A percentile compares a stretch with the other conserved stretches of the same genome.
Evolutionary conservation across 1,140 invertebrate genomes (phyloP).

Genomic region (Diabrotica virgifera): DNA sequence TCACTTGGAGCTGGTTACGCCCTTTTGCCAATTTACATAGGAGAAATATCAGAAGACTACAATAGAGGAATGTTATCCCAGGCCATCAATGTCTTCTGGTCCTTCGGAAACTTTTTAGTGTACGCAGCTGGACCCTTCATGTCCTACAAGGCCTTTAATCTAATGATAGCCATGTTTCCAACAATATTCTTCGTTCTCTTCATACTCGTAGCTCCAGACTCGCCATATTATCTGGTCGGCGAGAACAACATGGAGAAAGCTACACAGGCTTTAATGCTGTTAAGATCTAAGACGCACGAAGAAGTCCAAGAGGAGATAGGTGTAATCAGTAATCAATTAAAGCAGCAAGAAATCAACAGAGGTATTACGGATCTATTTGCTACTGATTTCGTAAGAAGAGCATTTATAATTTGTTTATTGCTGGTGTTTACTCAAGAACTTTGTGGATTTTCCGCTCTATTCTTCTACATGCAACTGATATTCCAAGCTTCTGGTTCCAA

Average conservation of each 20-base stretch:
- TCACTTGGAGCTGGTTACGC: conserved; percentile 49
- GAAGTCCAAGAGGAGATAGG: conserved; percentile 59
- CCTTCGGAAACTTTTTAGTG: conserved; percentile 35
- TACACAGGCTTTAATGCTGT: conserved; percentile 56
- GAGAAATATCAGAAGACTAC: conserved; percentile 49
- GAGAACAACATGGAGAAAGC: conserved; percentile 61
- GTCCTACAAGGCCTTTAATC: conserved; percentile 53
- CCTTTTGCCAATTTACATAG: conserved; percentile 52
- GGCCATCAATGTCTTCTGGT: conserved; percentile 24
- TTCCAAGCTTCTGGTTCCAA: conserved; percentile 61
- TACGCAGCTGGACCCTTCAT: conserved; percentile 60
- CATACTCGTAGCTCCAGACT: conserved; percentile 60
- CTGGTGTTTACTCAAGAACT: conserved; percentile 85
- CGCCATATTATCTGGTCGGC: conserved; percentile 65
- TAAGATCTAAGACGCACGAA: conserved; percentile 54
- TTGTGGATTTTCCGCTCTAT: conserved; percentile 76
- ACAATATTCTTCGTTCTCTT: conserved; percentile 54
- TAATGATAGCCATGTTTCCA: conserved; percentile 50
- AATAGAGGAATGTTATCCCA: conserved; percentile 27
- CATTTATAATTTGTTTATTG: conserved; percentile 67
- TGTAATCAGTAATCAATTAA: conserved; percentile 43
- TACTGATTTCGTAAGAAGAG: conserved; percentile 58
- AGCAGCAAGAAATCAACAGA: conserved; percentile 41
- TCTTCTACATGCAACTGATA: conserved; percentile 75
- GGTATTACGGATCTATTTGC: conserved; percentile 55